Percentiles rank a stretch among this genome's conserved stretches.
These are phyloP conservation scores for Cryptus armator DNA, from an alignment of 2,888 invertebrate species.

Conservation along the genomic window DNA sequence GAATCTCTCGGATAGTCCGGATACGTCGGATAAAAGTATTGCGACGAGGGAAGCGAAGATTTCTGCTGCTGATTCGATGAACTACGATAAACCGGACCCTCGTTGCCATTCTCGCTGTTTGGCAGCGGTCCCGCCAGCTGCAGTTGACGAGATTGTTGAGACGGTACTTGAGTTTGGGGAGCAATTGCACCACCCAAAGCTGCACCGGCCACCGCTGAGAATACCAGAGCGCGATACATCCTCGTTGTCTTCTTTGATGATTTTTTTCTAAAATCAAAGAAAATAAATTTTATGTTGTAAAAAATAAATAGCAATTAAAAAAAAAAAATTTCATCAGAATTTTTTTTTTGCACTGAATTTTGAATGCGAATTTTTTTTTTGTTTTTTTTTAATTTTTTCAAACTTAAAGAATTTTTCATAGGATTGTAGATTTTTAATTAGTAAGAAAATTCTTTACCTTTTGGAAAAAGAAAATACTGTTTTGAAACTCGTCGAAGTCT, in stretches of 20 bases:
- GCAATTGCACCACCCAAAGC: slow-evolving; percentile 61
- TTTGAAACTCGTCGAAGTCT: neutral
- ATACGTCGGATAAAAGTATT: slow-evolving; percentile 72
- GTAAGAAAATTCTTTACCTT: slow-evolving; percentile 30
- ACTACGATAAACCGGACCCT: slow-evolving; percentile 40
- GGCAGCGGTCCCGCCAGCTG: slow-evolving; percentile 19
- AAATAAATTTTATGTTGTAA: neutral
- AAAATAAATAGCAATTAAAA: too few species aligned
- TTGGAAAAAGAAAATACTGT: neutral
- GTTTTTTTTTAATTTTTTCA: neutral
- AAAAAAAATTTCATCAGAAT: neutral
- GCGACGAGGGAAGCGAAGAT: slow-evolving; percentile 26
- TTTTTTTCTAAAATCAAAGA: slow-evolving; percentile 33
- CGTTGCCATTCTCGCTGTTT: slow-evolving; percentile 33
- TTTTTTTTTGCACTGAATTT: too few species aligned
- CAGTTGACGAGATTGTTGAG: slow-evolving; percentile 41
- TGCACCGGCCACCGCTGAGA: slow-evolving; percentile 54
- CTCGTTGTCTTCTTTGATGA: slow-evolving; percentile 21
- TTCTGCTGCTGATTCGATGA: slow-evolving; percentile 32
- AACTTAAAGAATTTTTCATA: too few species aligned
- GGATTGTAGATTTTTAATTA: neutral
- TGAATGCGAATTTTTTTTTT: too few species aligned
- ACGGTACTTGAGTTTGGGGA: slow-evolving; percentile 41
- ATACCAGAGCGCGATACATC: slow-evolving; percentile 65
- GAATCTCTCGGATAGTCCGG: slow-evolving; percentile 68